Base-by-base conservation (phyloP, 1,140 invertebrate species). In the Acromyrmex echinatior region DNA sequence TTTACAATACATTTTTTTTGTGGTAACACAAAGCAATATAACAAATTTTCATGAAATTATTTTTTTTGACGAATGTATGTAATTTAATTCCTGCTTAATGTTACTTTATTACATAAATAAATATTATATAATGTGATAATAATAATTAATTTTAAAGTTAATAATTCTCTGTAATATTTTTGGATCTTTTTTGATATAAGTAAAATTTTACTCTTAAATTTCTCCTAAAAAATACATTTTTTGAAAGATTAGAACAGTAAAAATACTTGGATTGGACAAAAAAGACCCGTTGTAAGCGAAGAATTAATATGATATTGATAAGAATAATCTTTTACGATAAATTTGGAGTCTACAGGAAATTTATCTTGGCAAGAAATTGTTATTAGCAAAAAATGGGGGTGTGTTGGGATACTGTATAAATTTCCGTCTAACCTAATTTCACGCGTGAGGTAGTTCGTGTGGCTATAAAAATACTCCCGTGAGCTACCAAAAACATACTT, bases 401-500 rank as follows among this genome's bases (percentile, higher is more conserved):
- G 65, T 45, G 65, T 45, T 60, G 21, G 16, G 25, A n/a, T n/a
- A 45, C 5, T 12, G 49, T 45, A 56, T 60, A 74, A 82, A 74
- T 82, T n/a, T 39, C 10, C 31, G 49, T 74, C 56, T 74, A 82
- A 82, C 18, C 53, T 45, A 74, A 82, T 84, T 84, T 84, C 80
- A 84, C 56, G 80, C 80, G 80, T 73, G 70, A 74, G 39, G 0
- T 74, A 62, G 80, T 76, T 76, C 10, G 9, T n/a, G 12, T n/a
- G 71, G 74, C 68, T 74, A 45, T 21, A 10, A 70, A 76, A 62
- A 84, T 63, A 82, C 39, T 84, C 70, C 56, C 70, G 39, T 74
- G 70, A 70, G 80, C 3, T 84, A 84, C 39, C 70, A 76, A 84
- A 74, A 84, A 74, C 80, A 84, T 31, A 21, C 12, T 39, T 21